Base-by-base conservation (phyloP, 2,888 invertebrate species). In the Synergus gifuensis region DNA sequence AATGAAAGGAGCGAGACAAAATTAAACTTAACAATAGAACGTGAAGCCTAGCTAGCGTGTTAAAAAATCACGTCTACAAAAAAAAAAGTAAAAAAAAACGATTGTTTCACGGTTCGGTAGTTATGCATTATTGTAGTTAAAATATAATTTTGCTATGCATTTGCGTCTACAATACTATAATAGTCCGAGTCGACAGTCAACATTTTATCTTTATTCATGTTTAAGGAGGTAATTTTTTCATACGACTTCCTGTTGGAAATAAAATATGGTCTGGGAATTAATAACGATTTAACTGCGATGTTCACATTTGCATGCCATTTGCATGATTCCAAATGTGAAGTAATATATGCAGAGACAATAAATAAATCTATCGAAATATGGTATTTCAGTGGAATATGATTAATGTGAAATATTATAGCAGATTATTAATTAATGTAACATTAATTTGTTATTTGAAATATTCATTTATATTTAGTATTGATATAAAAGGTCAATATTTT, bases 121-220 rank as follows among this genome's bases (percentile, higher is more conserved):
- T 4, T 8, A 58, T 18, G 18, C 36, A 36, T 36, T 7, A 36
- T 36, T 36, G 49, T 49, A 49, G 49, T 9, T 16, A 49, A 49
- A 49, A 49, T 49, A 8, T 49, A 49, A 49, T 49, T 49, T 49
- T 8, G 12, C 12, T 14, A 49, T 14, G 49, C 5, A 36, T 36
- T 36, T 36, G 5, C 3, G 5, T 36, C 36, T 36, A 36, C 36
- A 36, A 36, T 36, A 36, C 36, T 36, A n/a, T n/a, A 36, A 36
- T 36, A 36, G 36, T 4, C 12, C 49, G 16, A 49, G 14, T 58
- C 16, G 18, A 58, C 58, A 16, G 8, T 16, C 49, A 62, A 64
- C 46, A 64, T 64, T 22, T 77, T 28, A 77, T 64, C 63, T 40
- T 62, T 44, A 77, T 77, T 36, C 77, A 77, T 49, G 44, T 36